Percentiles rank a stretch among this genome's conserved stretches.
Conservation (phyloP, 2,797 vertebrate genomes). For the Melanotaenia boesemani region DNA sequence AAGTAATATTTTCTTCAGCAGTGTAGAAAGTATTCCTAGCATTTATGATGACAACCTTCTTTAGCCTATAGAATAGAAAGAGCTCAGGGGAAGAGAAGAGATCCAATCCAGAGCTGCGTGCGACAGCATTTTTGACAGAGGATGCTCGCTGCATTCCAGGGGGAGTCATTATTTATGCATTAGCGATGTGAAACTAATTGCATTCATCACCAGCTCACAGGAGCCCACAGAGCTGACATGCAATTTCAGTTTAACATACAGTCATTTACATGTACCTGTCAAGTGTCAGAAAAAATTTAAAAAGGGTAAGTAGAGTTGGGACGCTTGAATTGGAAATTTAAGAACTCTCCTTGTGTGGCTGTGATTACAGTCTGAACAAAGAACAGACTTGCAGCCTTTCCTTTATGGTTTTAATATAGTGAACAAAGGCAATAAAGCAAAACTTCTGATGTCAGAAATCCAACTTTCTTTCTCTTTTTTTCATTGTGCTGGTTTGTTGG, state of each 20-base stretch:
- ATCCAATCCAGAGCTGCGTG: slow-evolving; percentile 30
- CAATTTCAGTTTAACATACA: slow-evolving; percentile 55
- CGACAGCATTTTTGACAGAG: slow-evolving; percentile 64
- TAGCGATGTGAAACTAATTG: slow-evolving; percentile 79
- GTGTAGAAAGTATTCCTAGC: background rate
- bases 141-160: slow-evolving; percentile 41
- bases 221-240: slow-evolving; percentile 56
- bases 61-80: slow-evolving; percentile 14
- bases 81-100: slow-evolving; percentile 37
- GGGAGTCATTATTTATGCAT: slow-evolving; percentile 80
- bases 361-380: slow-evolving; percentile 16
- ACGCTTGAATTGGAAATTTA: slow-evolving; percentile 31
- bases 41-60: slow-evolving; percentile 39
- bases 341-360: slow-evolving; percentile 18
- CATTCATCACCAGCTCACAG: slow-evolving; percentile 67
- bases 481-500: slow-evolving; percentile 24
- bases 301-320: background rate
- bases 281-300: slow-evolving; percentile 20
- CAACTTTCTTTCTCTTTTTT: slow-evolving; percentile 8
- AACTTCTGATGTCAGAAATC: background rate
- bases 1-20: slow-evolving; percentile 19
- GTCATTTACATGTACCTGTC: slow-evolving; percentile 60
- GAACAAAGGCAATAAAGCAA: slow-evolving; percentile 19
- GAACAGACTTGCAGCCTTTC: slow-evolving; percentile 17
- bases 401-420: slow-evolving; percentile 8